Percentiles rank a stretch among this genome's conserved stretches.
Conservation (phyloP, 2,113 vertebrate genomes). For the Corythaeola cristata region DNA sequence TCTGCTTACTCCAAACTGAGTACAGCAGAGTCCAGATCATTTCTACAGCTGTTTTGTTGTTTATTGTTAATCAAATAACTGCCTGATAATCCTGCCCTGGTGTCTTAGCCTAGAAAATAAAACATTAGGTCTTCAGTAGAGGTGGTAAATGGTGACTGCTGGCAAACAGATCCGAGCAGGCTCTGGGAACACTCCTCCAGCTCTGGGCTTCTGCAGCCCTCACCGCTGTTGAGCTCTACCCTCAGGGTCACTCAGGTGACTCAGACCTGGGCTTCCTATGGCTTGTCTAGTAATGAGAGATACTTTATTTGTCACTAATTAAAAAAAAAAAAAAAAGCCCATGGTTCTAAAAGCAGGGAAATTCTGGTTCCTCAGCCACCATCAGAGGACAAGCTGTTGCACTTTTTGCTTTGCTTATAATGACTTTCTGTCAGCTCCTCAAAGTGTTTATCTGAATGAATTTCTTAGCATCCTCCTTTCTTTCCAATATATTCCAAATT, state of each 20-base stretch:
- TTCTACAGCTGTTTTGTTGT: background rate
- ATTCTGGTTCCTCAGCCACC: background rate
- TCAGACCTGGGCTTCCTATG: background rate
- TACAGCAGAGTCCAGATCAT: fast-evolving
- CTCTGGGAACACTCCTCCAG: background rate
- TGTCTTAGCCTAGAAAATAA: background rate
- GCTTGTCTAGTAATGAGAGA: background rate
- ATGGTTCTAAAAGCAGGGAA: background rate
- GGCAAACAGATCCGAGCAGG: background rate
- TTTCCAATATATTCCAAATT: background rate
- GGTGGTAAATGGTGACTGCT: background rate
- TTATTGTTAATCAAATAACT: background rate
- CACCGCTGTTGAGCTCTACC: background rate
- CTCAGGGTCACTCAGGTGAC: background rate
- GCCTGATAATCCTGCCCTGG: background rate
- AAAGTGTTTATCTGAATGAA: background rate
- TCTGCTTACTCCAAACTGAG: background rate
- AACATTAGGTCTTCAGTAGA: background rate
- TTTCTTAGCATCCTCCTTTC: background rate
- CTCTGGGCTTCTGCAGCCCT: background rate
- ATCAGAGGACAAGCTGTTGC: background rate
- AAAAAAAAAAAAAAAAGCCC: background rate
- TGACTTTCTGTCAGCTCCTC: background rate
- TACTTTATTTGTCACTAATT: background rate
- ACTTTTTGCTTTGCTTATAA: background rate